Percentiles rank a stretch among this genome's conserved stretches.
These are phyloP conservation scores for Epistrophe grossulariae DNA, from an alignment of 2,888 invertebrate species.

Conservation along the genomic window DNA sequence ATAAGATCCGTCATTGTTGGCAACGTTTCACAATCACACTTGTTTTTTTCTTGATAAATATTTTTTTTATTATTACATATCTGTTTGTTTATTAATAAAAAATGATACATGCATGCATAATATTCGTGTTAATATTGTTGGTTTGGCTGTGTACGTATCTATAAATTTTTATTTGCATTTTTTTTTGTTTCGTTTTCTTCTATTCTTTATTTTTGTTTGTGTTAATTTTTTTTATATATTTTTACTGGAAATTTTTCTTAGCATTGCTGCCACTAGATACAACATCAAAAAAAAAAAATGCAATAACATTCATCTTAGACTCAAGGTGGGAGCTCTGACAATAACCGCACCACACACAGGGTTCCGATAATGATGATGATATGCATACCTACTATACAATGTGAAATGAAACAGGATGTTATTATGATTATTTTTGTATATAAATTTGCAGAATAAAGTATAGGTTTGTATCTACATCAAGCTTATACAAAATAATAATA, in stretches of 20 bases:
- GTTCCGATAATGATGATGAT: constrained; percentile 32
- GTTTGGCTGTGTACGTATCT: too few relatives aligned
- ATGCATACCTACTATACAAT: constrained; percentile 66
- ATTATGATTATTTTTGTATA: constrained; percentile 10
- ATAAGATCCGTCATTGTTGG: constrained; percentile 71
- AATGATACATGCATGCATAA: constrained; percentile 63
- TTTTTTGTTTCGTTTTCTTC: constrained; percentile 8
- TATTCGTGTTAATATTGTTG: constrained; percentile 37
- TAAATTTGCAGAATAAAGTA: too few relatives aligned
- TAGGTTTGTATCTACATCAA: not conserved
- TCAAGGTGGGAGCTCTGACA: constrained; percentile 65
- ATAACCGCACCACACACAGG: constrained; percentile 7
- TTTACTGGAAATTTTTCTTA: constrained; percentile 48
- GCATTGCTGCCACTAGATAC: constrained; percentile 2
- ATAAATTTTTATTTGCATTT: constrained; percentile 49
- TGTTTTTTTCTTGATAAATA: constrained; percentile 20
- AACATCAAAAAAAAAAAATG: constrained; percentile 25
- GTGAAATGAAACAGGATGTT: constrained; percentile 69
- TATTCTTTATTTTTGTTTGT: constrained; percentile 8
- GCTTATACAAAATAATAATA: constrained; percentile 39
- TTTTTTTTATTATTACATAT: constrained; percentile 46
- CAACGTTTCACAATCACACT: constrained; percentile 67
- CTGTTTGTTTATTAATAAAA: constrained; percentile 66
- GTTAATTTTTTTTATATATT: constrained; percentile 14
- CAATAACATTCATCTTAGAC: constrained; percentile 64